Base-by-base conservation (phyloP, 2,797 vertebrate species). In the Coranthus polyacanthus region DNA sequence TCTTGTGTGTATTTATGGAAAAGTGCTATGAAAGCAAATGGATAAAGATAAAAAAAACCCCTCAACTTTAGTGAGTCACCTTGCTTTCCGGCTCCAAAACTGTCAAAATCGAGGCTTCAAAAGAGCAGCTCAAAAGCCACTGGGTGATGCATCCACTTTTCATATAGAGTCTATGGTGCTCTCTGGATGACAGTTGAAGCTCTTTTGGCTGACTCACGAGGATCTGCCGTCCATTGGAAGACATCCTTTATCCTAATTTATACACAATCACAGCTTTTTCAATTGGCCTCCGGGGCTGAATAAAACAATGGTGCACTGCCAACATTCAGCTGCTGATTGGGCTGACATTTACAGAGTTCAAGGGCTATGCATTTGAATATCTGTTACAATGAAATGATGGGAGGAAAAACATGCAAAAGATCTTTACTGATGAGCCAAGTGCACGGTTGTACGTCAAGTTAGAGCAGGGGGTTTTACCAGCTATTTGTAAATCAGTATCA, bases 211-310 rank as follows among this genome's bases (percentile, higher is more conserved):
- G 16, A 13, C 46, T 60, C 57, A 15, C 32, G 56, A 63, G 38
- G 70, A 71, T 86, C 84, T 89, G 85, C 54, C 24, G 53, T 21
- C 82, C 83, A 84, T 87, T 82, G 67, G 39, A 17, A 24, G 29
- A 64, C 37, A 73, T 70, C 49, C 34, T 60, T 66, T 67, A 20
- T 68, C 57, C 73, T 50, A 3, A 59, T 69, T 79, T 53, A 50
- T 29, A 61, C 39, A 67, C 50, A 67, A 64, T 41, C 51, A n/a
- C 56, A 26, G 53, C 43, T 58, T 59, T 78, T 64, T 62, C 49
- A 36, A 52, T 55, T 7, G 18, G 21, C 47, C 42, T 71, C 72
- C 1, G 3, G 42, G 21, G 24, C 44, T 32, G 22, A 3, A 2
- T 45, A 12, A 62, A 75, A 80, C 36, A 71, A 66, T 26, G 9